Base-by-base conservation (phyloP, 2,888 invertebrate genomes). In the Suillia variegata region DNA sequence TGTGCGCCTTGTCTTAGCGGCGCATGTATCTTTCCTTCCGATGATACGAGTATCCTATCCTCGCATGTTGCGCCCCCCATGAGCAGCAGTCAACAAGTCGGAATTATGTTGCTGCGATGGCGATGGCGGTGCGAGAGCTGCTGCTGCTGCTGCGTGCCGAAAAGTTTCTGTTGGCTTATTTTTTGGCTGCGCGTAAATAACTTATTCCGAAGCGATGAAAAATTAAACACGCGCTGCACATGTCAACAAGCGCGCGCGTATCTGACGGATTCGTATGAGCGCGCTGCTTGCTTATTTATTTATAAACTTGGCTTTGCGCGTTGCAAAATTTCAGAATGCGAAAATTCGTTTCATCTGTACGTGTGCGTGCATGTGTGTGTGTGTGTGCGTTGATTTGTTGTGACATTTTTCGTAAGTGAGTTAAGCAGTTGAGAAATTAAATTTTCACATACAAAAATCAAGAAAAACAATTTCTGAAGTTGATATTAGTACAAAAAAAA, bases 181-280 rank as follows among this genome's bases (percentile, higher is more conserved):
- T 26, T 26, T 26, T 10, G 10, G 26, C 26, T 26, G 26, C 26
- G 10, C 26, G 26, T 5, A 26, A 26, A 26, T 26, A 26, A 26
- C 26, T 26, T 26, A 26, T 26, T 26, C n/a, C n/a, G n/a, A n/a
- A n/a, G 6, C 38, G 15, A 10, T 38, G 38, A 38, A 38, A 38
- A 38, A n/a, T 38, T 38, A 38, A 38, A n/a, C 38, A 38, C 38
- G 38, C 38, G n/a, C n/a, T n/a, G n/a, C 38, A 38, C 38, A 38
- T 38, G 38, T 38, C 38, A 38, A n/a, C 38, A 12, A 31, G 6
- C 12, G 31, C 31, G 31, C 6, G 31, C 31, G n/a, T n/a, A n/a
- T n/a, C n/a, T n/a, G 6, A 31, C 31, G 31, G 13, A 4, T 38
- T 38, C n/a, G 38, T 38, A n/a, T 38, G 31, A 6, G 12, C 31